Evolutionary conservation across 2,797 vertebrate species (phyloP), one percentile per base, ranked within the genome.

Genomic region (Brachyalestes nurse): DNA sequence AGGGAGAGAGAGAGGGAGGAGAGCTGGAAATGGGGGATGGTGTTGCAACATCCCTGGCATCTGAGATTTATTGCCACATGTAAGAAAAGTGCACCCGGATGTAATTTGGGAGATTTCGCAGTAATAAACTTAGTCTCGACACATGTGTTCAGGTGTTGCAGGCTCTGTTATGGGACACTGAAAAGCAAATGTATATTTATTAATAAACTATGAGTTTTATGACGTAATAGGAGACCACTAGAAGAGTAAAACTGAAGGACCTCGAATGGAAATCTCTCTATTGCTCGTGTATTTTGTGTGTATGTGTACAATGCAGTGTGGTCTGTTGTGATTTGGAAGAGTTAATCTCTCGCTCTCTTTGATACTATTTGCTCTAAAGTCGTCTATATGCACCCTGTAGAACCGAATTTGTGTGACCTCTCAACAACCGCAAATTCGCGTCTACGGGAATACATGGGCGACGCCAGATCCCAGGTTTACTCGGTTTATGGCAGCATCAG

Each of bases 341-440:
- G 14, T 14, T 70, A 23, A 14, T 21, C 42, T 67, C 45, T 14
- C 16, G 19, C 25, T 14, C 6, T 34, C 34, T 34, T 25, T 72
- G 42, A 6, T 69, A 40, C 96, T 98, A 97, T 98, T 97, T 98
- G 10, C 96, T 40, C 14, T 98, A 96, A 34, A 96, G 97, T 99
- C 97, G 97, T 99, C 97, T 99, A 99, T 99, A 99, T 99, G 97
- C 99, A 99, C 98, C 98, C 97, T 99, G 98, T 99, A 99, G 97
- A 99, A 99, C 98, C 98, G 97, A 99, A 99, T 99, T 97, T 99
- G 97, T 98, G 98, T 99, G 96, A 96, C 83, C 80, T 82, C 75
- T 47, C 79, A 82, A 74, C 62, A 90, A 83, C 88, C 89, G 81
- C 92, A 92, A 89, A 91, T 93, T 92, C 89, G 87, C 86, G 86